Percentiles rank a stretch among this genome's conserved stretches.
Evolutionary conservation across 2,113 vertebrate species (phyloP).

Genomic region (Ceratotherium simum): DNA sequence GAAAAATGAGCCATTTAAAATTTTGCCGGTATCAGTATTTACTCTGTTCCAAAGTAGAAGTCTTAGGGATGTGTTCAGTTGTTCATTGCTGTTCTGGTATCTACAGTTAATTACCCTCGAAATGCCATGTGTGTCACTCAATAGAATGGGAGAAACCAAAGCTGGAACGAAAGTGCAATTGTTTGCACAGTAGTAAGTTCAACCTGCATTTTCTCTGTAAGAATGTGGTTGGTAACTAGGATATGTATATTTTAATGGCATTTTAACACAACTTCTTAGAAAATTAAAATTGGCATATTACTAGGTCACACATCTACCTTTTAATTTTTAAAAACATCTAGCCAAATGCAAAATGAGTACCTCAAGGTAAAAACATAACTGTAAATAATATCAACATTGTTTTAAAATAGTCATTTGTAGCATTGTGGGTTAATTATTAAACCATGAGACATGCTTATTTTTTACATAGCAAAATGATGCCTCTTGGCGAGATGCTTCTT

Average conservation of each 20-base stretch:
- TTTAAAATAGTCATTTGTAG: slow-evolving; percentile 58
- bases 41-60: slow-evolving; percentile 25
- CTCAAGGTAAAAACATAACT: slow-evolving; percentile 32
- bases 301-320: not conserved
- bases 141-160: not conserved
- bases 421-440: slow-evolving; percentile 37
- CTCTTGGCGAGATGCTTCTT: slow-evolving; percentile 50
- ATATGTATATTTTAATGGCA: slow-evolving; percentile 2
- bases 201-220: slow-evolving; percentile 53
- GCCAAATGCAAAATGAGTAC: slow-evolving; percentile 55
- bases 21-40: slow-evolving; percentile 65
- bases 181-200: not conserved
- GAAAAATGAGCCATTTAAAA: slow-evolving; percentile 58
- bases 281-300: slow-evolving; percentile 45
- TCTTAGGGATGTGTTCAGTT: not conserved
- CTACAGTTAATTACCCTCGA: not conserved
- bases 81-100: not conserved
- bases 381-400: slow-evolving; percentile 42
- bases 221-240: not conserved
- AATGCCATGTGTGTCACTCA: slow-evolving; percentile 12
- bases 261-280: slow-evolving; percentile 23
- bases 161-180: slow-evolving; percentile 19
- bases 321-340: slow-evolving; percentile 44
- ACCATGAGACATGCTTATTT: slow-evolving; percentile 11
- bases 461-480: slow-evolving; percentile 38